A percentile compares a stretch with the other conserved stretches of the same genome.
phyloP scores from a whole-genome alignment of 2,113 vertebrate genomes.

The Amphiprion percula region DNA sequence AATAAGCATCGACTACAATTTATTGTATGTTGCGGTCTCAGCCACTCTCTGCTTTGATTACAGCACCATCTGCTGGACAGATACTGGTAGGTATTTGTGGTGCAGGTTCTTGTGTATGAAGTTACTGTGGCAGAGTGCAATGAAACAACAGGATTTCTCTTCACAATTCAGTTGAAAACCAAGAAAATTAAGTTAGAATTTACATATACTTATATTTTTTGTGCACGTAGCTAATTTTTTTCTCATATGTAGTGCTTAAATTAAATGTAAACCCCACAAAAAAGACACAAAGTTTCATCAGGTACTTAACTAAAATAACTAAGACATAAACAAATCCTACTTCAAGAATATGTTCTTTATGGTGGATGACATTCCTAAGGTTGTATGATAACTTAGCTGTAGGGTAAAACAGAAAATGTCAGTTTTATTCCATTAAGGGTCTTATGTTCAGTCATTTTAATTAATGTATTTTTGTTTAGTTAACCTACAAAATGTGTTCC shows the following conservation, averaged over 20 bases:
- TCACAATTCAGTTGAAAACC: background rate
- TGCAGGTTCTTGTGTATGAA: accelerated
- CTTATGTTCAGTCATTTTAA: background rate
- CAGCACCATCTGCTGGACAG: slow-evolving; percentile 51
- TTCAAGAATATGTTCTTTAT: no score
- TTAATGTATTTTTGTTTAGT: no score
- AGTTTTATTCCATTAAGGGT: background rate
- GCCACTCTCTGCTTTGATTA: slow-evolving; percentile 7
- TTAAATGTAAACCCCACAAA: no score
- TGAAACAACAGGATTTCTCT: background rate
- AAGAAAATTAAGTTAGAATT: background rate
- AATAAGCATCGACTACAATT: no score
- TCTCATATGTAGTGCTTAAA: no score
- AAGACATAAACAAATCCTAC: no score
- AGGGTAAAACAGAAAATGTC: background rate
- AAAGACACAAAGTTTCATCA: no score
- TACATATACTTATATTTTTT: no score
- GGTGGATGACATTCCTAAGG: background rate
- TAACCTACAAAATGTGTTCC: no score
- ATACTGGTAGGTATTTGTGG: background rate
- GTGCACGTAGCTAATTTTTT: no score
- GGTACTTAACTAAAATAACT: no score
- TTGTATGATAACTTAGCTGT: background rate
- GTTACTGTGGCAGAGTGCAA: background rate
- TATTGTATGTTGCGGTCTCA: no score